Evolutionary conservation across 2,113 vertebrate genomes (phyloP), one percentile per base, ranked within the genome.

Genomic region (Psittacara wagleri): DNA sequence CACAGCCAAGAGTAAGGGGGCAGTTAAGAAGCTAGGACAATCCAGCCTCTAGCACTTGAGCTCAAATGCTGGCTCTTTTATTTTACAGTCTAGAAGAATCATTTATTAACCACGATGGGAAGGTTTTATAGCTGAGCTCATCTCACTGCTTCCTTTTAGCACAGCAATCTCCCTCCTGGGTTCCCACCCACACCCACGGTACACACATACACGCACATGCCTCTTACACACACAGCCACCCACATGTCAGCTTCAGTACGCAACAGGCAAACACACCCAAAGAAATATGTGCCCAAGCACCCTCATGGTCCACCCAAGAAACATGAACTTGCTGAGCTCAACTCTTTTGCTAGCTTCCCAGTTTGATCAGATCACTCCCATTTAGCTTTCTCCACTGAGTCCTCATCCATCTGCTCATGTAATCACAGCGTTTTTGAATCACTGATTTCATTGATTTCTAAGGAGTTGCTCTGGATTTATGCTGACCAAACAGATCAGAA

Each of bases 11-110:
- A 22, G 35, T 9, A 15, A 78, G 22, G 3, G 46, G 69, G 39
- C 1, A 41, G 4, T n/a, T 62, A 15, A 29, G 17, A 68, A 27
- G 23, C 0, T 4, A 59, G 63, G 10, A 55, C 0, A 0, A 18
- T 4, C 28, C 73, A 72, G 11, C 15, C 41, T 49, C 23, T 16
- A 31, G 35, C 44, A 31, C 41, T 5, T 22, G 33, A 61, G 48
- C 25, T 37, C 68, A 44, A 15, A 7, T 33, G 20, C 6, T 63
- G 48, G 1, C 8, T n/a, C 19, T 49, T 54, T 39, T 5, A 16
- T 51, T 49, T 43, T 35, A 41, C 7, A 6, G 5, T 6, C 61
- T 66, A 27, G 33, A 61, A 61, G 39, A 33, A 7, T 8, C 10
- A 31, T 49, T 74, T 62, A 20, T 15, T 81, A 27, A 10, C 28